Conservation (phyloP, 2,888 invertebrate genomes). For the Melangyna quadrimaculata region DNA sequence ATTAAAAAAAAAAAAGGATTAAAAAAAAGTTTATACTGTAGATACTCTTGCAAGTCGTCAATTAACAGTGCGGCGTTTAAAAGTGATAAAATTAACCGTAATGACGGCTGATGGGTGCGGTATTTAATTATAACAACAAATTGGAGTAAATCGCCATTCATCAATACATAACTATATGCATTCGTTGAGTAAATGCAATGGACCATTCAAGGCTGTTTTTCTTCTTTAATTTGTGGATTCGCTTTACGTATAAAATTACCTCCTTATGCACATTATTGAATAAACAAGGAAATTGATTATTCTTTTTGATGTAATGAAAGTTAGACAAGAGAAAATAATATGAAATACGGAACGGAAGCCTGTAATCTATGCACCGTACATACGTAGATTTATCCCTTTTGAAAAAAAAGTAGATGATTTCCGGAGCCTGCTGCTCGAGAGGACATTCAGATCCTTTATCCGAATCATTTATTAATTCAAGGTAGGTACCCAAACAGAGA, state of each 20-base stretch:
- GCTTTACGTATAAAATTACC: background rate
- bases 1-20: background rate
- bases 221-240: background rate
- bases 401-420: background rate
- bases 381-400: background rate
- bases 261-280: background rate
- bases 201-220: background rate
- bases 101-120: constrained; percentile 24
- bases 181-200: background rate
- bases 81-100: constrained; percentile 17
- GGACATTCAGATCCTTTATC: background rate
- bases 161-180: background rate
- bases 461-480: background rate
- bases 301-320: background rate
- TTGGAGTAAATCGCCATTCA: constrained; percentile 24
- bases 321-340: background rate
- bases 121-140: constrained; percentile 26
- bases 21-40: background rate
- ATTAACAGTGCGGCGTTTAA: background rate
- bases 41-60: background rate
- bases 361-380: background rate
- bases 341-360: background rate
- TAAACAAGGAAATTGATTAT: background rate
- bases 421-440: background rate
- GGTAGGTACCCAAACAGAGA: background rate